phyloP scores from a whole-genome alignment of 2,888 invertebrate species.

The Pammene aurita region DNA sequence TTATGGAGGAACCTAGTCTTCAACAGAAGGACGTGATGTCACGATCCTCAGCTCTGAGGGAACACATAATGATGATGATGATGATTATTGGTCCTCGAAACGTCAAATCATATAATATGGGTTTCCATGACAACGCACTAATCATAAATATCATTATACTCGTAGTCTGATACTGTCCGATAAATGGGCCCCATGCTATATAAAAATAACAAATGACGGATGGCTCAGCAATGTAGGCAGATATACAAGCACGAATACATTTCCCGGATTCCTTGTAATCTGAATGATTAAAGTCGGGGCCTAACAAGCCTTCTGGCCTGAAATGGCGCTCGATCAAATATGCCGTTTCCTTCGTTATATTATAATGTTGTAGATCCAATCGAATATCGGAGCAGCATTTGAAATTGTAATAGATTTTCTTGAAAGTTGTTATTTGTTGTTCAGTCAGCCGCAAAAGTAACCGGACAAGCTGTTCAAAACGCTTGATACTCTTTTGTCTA shows the following conservation, averaged over 20 bases:
- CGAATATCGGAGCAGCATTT: constrained; percentile 30
- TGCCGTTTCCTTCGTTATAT: constrained; percentile 41
- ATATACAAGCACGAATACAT: constrained; percentile 20
- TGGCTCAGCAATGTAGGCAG: not conserved
- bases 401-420: constrained; percentile 35
- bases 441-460: not conserved
- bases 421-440: constrained; percentile 16
- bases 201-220: not conserved
- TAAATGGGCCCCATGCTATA: not conserved
- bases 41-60: too few species aligned
- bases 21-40: too few species aligned
- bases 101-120: too few species aligned
- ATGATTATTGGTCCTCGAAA: too few species aligned
- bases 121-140: too few species aligned
- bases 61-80: too few species aligned
- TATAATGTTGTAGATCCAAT: constrained; percentile 37
- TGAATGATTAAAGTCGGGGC: constrained; percentile 31
- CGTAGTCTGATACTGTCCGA: not conserved
- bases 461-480: too few species aligned
- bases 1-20: too few species aligned
- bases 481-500: too few species aligned
- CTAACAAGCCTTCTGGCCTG: constrained; percentile 32
- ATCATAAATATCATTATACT: too few species aligned
- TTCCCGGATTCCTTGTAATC: constrained; percentile 36
- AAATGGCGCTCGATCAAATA: constrained; percentile 39